Evolutionary conservation across 2,113 vertebrate species (phyloP), one percentile per base, ranked within the genome.

Genomic region (Furnarius figulus): DNA sequence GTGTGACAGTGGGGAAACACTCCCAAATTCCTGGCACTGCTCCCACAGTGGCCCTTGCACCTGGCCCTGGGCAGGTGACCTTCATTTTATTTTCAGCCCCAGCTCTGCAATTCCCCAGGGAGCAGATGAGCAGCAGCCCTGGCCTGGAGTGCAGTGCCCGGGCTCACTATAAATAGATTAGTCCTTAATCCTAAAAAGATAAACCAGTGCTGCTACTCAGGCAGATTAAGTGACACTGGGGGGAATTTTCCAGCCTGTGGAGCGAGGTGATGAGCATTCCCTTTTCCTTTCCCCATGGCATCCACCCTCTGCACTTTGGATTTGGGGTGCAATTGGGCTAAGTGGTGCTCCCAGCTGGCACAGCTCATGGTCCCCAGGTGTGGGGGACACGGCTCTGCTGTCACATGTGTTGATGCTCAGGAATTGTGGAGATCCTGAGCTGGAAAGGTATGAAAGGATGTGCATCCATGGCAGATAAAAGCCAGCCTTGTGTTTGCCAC

Each of bases 141-240:
- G 40, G 33, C 85, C 72, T 10, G 42, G 20, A 40, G 71, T 7
- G 2, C 37, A 1, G 49, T 7, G 50, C 68, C 68, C 40, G 5
- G 25, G 79, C 70, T 91, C 5, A 1, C 91, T 93, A 14, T 31
- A 59, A 73, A 88, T 73, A 73, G 80, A 68, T 85, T 53, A 85
- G 59, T 56, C 44, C 84, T 81, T 85, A 91, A 88, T 95, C 84
- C 84, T 73, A 10, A 46, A 47, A 37, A 47, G 94, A 91, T 68
- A 58, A 77, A 77, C 79, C 75, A n/a, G 20, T 0, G 13, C 59
- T 47, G 58, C 84, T n/a, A 2, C 58, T 47, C 2, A 7, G 52
- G 85, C 65, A 81, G 79, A n/a, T 77, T 31, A 62, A 53, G 30
- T 1, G 11, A 31, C 73, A 25, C 10, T 1, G 10, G 47, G 56